Evolutionary conservation across 1,140 invertebrate species (phyloP).

Genomic region (Drosophila mauritiana): DNA sequence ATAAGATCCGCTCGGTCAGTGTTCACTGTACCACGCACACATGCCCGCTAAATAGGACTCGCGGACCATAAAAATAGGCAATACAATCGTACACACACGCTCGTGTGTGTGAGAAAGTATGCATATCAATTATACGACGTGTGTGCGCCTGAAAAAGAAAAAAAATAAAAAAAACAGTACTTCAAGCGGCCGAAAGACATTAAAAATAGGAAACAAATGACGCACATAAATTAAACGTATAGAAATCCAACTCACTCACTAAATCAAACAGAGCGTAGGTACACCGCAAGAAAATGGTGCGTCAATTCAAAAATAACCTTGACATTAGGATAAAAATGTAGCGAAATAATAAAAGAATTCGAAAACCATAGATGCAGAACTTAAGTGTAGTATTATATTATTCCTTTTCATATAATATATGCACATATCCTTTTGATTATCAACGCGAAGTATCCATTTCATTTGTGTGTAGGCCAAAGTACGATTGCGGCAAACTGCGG

Average conservation of each 20-base stretch:
- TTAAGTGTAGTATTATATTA: too few relatives aligned
- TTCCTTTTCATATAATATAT: too few relatives aligned
- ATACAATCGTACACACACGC: conserved; percentile 7
- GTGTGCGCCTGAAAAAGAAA: conserved; percentile 18
- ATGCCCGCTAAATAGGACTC: background rate
- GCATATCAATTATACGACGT: conserved; percentile 50
- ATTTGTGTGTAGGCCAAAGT: background rate
- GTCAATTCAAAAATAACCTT: background rate
- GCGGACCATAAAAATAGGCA: conserved; percentile 32
- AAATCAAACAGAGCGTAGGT: background rate
- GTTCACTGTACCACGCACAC: conserved; percentile 9
- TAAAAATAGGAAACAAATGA: conserved; percentile 57
- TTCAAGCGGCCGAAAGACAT: conserved; percentile 34
- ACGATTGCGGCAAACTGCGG: background rate
- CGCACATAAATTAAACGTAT: conserved; percentile 50
- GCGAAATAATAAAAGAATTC: background rate
- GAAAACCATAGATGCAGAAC: background rate
- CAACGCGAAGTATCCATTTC: background rate
- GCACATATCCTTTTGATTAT: background rate
- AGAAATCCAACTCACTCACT: conserved; percentile 19
- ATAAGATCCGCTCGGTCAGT: too few relatives aligned
- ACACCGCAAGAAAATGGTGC: background rate
- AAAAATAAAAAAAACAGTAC: conserved; percentile 12
- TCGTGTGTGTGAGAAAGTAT: background rate
- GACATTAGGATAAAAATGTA: background rate